These are phyloP conservation scores for Pogoniulus pusillus DNA, from an alignment of 2,797 vertebrate species.

Conservation along the genomic window DNA sequence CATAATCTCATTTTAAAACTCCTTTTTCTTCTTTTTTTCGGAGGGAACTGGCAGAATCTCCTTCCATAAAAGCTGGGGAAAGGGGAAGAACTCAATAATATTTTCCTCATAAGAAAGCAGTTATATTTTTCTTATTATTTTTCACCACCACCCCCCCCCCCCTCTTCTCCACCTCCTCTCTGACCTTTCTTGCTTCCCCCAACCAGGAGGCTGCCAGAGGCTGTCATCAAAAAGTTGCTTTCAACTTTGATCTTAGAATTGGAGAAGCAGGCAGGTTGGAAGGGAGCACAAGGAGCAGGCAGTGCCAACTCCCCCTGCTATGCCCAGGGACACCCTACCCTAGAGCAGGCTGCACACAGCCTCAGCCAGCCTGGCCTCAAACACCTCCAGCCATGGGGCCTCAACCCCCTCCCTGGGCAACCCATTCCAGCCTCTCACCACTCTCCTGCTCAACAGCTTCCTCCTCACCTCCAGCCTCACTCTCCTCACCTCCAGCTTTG, in stretches of 20 bases:
- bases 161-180: slow-evolving; percentile 27
- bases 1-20: slow-evolving; percentile 87
- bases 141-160: background rate
- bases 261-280: too few species aligned
- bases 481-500: too few species aligned
- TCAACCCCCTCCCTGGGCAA: too few species aligned
- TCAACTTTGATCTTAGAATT: slow-evolving; percentile 63
- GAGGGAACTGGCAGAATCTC: slow-evolving; percentile 83
- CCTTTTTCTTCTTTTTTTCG: slow-evolving; percentile 84
- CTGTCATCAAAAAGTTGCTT: slow-evolving; percentile 73
- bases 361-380: too few species aligned
- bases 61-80: slow-evolving; percentile 83
- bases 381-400: too few species aligned
- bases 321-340: too few species aligned
- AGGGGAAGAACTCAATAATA: slow-evolving; percentile 82
- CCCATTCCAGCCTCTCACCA: too few species aligned
- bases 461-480: too few species aligned
- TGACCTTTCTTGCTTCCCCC: slow-evolving; percentile 78
- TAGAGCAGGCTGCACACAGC: too few species aligned
- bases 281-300: too few species aligned
- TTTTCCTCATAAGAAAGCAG: slow-evolving; percentile 84
- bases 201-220: slow-evolving; percentile 58
- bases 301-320: too few species aligned
- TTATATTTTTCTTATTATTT: slow-evolving; percentile 81
- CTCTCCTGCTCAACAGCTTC: too few species aligned